These are phyloP conservation scores for Pachypanchax playfairii DNA, from an alignment of 2,113 vertebrate genomes.

Conservation along the genomic window DNA sequence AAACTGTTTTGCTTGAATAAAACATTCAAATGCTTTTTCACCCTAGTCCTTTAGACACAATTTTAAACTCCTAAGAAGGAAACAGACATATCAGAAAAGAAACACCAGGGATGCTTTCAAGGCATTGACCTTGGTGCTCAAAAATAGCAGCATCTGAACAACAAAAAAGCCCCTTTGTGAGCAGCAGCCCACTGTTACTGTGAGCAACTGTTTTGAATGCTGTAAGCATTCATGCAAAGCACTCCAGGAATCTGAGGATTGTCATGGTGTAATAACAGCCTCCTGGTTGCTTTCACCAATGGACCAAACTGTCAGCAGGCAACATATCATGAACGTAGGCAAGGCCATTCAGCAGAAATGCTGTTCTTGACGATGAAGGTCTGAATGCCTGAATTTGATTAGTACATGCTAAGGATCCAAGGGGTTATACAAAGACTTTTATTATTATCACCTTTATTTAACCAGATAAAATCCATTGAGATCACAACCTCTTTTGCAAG, in stretches of 20 bases:
- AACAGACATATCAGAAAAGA: background rate
- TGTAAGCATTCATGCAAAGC: conserved; percentile 53
- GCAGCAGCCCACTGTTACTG: conserved; percentile 32
- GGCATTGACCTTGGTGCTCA: background rate
- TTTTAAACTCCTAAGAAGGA: background rate
- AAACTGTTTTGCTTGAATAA: too few species aligned
- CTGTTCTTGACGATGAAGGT: conserved; percentile 41
- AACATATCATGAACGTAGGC: conserved; percentile 46
- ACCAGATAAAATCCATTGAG: too few species aligned
- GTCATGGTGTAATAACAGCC: conserved; percentile 56
- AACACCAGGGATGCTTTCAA: background rate
- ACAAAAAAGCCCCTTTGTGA: conserved; percentile 37
- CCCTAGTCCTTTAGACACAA: too few species aligned
- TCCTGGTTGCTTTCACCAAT: conserved; percentile 39
- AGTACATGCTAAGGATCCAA: conserved; percentile 19
- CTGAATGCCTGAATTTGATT: conserved; percentile 45
- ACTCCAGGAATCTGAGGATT: conserved; percentile 64
- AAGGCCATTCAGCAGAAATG: conserved; percentile 45
- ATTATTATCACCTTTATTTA: conserved; percentile 13
- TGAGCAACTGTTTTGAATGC: conserved; percentile 51
- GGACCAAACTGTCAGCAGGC: conserved; percentile 61
- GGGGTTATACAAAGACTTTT: conserved; percentile 23
- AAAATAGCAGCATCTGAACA: conserved; percentile 30
- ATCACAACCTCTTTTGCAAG: background rate
- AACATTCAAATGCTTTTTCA: too few species aligned